Percentiles rank a stretch among this genome's conserved stretches.
Evolutionary conservation across 1,140 invertebrate genomes (phyloP).

Genomic region (Lucilia cuprina): DNA sequence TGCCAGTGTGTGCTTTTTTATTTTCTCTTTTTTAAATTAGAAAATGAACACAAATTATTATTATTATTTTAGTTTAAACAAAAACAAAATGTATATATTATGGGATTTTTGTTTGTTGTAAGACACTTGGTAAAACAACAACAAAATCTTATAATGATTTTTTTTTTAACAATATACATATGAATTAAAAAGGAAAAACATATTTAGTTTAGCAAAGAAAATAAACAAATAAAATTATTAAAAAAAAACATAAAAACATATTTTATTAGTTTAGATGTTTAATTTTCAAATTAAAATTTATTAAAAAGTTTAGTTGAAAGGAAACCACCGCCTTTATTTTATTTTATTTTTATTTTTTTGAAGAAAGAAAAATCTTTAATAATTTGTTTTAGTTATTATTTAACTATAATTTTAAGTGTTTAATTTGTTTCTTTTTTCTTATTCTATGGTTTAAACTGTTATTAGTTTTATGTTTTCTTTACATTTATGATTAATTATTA

Average conservation of each 20-base stretch:
- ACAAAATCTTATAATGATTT: constrained; percentile 20
- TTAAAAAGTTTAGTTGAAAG: neutral
- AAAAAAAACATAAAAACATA: neutral
- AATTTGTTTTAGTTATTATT: neutral
- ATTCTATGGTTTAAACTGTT: too few relatives aligned
- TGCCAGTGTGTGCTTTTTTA: constrained; percentile 33
- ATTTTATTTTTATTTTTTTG: too few relatives aligned
- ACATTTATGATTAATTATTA: too few relatives aligned
- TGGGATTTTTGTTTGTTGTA: neutral
- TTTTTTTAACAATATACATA: neutral
- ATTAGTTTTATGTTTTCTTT: neutral
- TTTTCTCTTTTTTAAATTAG: constrained; percentile 28
- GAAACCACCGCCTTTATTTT: constrained; percentile 15
- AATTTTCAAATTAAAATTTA: neutral
- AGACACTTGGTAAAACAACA: neutral
- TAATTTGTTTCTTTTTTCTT: neutral
- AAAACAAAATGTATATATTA: neutral
- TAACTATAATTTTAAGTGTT: neutral
- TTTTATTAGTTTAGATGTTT: neutral
- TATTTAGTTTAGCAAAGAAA: neutral
- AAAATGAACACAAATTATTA: constrained; percentile 22
- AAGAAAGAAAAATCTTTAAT: neutral
- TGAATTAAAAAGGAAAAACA: neutral
- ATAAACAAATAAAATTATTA: neutral
- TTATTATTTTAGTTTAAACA: neutral